phyloP scores from a whole-genome alignment of 30 jellyfish, hydroid and myxozoan species.

The Chironex yamaguchii region DNA sequence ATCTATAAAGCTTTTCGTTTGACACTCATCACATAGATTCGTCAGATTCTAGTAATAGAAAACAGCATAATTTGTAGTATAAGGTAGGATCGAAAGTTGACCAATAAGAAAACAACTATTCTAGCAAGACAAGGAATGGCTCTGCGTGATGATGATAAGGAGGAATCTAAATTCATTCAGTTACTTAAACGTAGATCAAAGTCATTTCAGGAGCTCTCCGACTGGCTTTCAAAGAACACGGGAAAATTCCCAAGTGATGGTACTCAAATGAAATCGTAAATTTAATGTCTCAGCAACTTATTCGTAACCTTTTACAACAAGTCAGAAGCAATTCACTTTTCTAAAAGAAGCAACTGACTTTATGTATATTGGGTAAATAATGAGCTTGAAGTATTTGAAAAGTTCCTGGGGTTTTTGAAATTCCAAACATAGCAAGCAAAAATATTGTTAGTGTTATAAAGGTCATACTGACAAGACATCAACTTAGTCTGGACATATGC shows the following conservation, averaged over 20 bases:
- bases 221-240: constrained; percentile 34
- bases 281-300: constrained; percentile 20
- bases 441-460: constrained; percentile 61
- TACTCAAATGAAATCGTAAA: constrained; percentile 24
- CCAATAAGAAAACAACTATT: too few species aligned
- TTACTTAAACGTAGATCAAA: constrained; percentile 10
- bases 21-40: too few species aligned
- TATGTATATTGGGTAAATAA: constrained; percentile 75
- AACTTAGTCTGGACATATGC: constrained; percentile 31
- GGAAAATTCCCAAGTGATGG: constrained; percentile 43
- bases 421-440: constrained; percentile 24
- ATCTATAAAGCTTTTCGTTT: too few species aligned
- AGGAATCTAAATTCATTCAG: constrained; percentile 50
- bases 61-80: too few species aligned
- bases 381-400: constrained; percentile 28
- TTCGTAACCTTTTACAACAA: constrained; percentile 1
- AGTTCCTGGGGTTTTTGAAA: constrained; percentile 62
- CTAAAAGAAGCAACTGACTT: constrained; percentile 59
- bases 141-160: constrained; percentile 58
- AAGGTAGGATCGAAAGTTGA: too few species aligned
- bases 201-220: constrained; percentile 1
- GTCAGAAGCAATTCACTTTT: background rate
- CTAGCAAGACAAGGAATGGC: constrained; percentile 74
- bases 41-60: too few species aligned
- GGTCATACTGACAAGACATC: constrained; percentile 2